These are phyloP conservation scores for Bombus confusus DNA, from an alignment of 1,140 invertebrate genomes.

Conservation along the genomic window DNA sequence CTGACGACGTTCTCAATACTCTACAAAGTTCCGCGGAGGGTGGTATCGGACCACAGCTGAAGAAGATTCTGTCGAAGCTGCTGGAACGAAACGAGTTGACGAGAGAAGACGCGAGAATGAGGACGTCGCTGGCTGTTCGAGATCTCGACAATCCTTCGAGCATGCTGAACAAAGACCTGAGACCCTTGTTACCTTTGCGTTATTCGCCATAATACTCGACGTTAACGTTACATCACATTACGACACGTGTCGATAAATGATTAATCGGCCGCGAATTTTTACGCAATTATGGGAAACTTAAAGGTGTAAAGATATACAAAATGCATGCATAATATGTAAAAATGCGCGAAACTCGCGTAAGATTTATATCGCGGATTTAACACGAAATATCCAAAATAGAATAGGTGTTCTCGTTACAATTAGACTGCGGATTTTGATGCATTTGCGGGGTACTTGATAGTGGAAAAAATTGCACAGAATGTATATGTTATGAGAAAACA, in stretches of 20 bases:
- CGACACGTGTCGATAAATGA: background rate
- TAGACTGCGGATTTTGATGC: too few species aligned
- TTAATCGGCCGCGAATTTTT: background rate
- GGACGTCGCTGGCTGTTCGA: conserved; percentile 53
- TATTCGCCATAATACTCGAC: conserved; percentile 54
- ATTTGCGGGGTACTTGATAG: too few species aligned
- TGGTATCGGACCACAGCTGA: conserved; percentile 73
- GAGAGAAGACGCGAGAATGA: conserved; percentile 73
- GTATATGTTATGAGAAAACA: too few species aligned
- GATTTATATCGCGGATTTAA: too few species aligned
- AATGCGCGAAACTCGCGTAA: too few species aligned
- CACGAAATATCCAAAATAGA: too few species aligned
- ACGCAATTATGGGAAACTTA: background rate
- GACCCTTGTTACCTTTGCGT: conserved; percentile 71
- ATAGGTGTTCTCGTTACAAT: too few species aligned
- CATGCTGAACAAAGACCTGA: conserved; percentile 72
- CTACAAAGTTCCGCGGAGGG: conserved; percentile 71
- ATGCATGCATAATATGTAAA: too few species aligned
- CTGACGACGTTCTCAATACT: conserved; percentile 71
- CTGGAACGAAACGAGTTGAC: conserved; percentile 73
- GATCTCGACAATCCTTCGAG: conserved; percentile 73
- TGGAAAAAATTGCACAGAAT: too few species aligned
- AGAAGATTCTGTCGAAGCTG: conserved; percentile 72
- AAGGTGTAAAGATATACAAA: too few species aligned
- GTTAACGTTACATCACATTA: background rate